phyloP scores from a whole-genome alignment of 2,888 invertebrate genomes.

The Sinodicranocentrus sp. region DNA sequence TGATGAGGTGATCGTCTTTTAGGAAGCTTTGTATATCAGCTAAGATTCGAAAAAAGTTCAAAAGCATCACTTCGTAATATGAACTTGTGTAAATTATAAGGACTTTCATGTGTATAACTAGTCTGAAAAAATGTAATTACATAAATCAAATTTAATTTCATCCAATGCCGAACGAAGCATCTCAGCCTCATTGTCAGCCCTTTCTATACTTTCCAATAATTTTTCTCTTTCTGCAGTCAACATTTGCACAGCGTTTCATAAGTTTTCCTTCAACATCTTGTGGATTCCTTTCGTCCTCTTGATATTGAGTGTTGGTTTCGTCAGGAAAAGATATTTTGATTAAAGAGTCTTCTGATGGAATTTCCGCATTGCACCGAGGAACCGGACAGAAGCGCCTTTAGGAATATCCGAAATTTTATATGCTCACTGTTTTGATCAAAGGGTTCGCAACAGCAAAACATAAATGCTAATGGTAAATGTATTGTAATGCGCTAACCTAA shows the following conservation, averaged over 20 bases:
- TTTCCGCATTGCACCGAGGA: constrained; percentile 41
- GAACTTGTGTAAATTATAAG: too few relatives aligned
- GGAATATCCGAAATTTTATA: too few relatives aligned
- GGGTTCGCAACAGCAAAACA: too few relatives aligned
- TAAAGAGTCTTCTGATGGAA: constrained; percentile 38
- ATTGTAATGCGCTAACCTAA: too few relatives aligned
- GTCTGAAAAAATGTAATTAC: too few relatives aligned
- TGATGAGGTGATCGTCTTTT: constrained; percentile 53
- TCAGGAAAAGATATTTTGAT: constrained; percentile 35
- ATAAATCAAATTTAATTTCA: constrained; percentile 60
- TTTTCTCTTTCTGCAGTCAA: constrained; percentile 53
- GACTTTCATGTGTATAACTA: too few relatives aligned
- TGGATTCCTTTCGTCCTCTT: constrained; percentile 6
- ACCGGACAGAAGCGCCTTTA: constrained; percentile 68
- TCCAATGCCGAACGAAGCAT: constrained; percentile 48
- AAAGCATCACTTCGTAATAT: too few relatives aligned
- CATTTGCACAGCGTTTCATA: constrained; percentile 52
- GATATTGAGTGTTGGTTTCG: background rate
- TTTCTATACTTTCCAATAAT: constrained; percentile 18
- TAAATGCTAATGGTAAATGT: too few relatives aligned
- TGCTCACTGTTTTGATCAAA: too few relatives aligned
- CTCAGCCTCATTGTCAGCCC: constrained; percentile 43
- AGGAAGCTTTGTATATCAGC: constrained; percentile 66
- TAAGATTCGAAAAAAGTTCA: constrained; percentile 16
- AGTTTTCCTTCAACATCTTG: constrained; percentile 41